These are phyloP conservation scores for Lumbricus terrestris DNA, from an alignment of 2,888 invertebrate genomes.

Conservation along the genomic window DNA sequence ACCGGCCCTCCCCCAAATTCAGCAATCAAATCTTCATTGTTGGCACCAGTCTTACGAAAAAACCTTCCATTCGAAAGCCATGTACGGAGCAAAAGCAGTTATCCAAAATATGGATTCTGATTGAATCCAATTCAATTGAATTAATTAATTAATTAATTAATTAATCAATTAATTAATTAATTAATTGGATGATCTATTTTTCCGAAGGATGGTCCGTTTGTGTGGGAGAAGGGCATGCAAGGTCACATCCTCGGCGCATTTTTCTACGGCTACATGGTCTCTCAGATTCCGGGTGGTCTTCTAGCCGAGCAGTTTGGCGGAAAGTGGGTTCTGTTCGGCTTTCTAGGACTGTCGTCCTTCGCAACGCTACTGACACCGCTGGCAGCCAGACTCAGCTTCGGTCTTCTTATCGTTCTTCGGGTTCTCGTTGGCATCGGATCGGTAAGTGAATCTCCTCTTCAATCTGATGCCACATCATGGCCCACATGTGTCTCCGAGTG, in stretches of 20 bases:
- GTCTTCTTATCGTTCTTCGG: constrained; percentile 40
- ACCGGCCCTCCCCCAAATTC: too few relatives aligned
- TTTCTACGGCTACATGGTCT: constrained; percentile 62
- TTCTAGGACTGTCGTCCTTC: constrained; percentile 40
- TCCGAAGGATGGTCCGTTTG: constrained; percentile 58
- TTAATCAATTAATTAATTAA: background rate
- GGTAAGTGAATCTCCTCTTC: too few relatives aligned
- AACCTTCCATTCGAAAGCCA: too few relatives aligned
- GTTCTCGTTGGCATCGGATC: constrained; percentile 43
- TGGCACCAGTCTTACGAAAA: too few relatives aligned
- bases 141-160: too few relatives aligned
- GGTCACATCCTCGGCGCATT: constrained; percentile 64
- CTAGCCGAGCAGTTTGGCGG: constrained; percentile 44
- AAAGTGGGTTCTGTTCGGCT: constrained; percentile 48
- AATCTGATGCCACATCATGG: too few relatives aligned
- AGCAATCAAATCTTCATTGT: too few relatives aligned
- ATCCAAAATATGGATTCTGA: too few relatives aligned
- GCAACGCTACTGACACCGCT: constrained; percentile 43
- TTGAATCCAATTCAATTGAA: too few relatives aligned
- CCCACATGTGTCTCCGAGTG: too few relatives aligned
- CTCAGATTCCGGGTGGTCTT: constrained; percentile 52
- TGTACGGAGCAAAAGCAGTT: too few relatives aligned
- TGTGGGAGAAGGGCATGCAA: constrained; percentile 64
- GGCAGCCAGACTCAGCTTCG: constrained; percentile 39
- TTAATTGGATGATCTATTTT: background rate